Base-by-base conservation (phyloP, 2,888 invertebrate genomes). In the Protodeltote pygarga region DNA sequence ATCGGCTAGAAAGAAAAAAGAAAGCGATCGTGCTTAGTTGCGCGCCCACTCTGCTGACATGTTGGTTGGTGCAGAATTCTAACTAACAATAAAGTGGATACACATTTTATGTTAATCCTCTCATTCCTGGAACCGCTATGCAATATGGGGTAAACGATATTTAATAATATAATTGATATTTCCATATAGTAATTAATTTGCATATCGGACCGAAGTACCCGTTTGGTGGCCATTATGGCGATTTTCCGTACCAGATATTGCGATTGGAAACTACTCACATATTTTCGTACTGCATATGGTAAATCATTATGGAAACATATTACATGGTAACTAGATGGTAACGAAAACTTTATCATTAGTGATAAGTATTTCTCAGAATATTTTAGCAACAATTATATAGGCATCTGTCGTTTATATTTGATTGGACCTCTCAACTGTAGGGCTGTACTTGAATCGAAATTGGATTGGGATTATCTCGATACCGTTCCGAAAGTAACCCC, bases 381-480 rank as follows among this genome's bases (percentile, higher is more conserved):
- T 25, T 3, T 25, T 10, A 16, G 23, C 6, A 11, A 58, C 53
- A 67, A 67, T 68, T 63, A 63, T 57, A 60, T 54, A 58, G 40
- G 47, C 65, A 60, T 61, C 67, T 63, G 69, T 67, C 65, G 61
- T 64, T 60, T 66, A 76, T 72, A 74, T 75, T 72, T 75, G 71
- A 75, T 78, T 76, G 72, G 64, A 50, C 58, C 71, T 65, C 71
- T 76, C 65, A 60, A 63, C 58, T 63, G 48, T 67, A 69, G 52
- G 60, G 60, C 37, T 62, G 65, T 73, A 70, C 72, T 72, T 68
- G 69, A 73, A 69, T 69, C 65, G 60, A 69, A 78, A 78, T 77
- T 77, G 76, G 73, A 76, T 77, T 64, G 71, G 66, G 63, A 73
- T 75, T 71, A 76, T 77, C 70, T 71, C 60, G 64, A 71, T 70